Percentiles rank a stretch among this genome's conserved stretches.
Evolutionary conservation across 2,797 vertebrate species (phyloP).

Genomic region (Mareca strepera): DNA sequence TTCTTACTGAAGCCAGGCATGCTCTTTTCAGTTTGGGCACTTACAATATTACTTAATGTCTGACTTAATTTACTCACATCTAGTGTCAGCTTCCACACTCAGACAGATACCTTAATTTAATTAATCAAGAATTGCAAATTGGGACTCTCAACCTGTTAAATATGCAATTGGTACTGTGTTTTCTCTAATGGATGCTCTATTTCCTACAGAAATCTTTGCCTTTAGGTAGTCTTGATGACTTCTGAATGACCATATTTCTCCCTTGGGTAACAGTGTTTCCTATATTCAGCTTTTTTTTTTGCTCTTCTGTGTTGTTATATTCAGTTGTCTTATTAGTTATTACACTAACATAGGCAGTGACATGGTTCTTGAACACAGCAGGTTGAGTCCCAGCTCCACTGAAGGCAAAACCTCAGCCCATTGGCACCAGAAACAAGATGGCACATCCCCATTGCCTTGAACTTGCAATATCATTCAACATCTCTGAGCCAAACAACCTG

Average conservation of each 20-base stretch:
- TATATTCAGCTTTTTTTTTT: background rate
- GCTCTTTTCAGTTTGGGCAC: background rate
- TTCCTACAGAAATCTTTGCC: background rate
- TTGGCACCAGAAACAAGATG: background rate
- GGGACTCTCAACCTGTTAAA: background rate
- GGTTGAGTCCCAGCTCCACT: background rate
- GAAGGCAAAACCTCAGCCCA: background rate
- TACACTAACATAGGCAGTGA: background rate
- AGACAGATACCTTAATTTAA: slow-evolving; percentile 25
- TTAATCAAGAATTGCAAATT: background rate
- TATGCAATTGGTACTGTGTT: background rate
- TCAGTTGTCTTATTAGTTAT: background rate
- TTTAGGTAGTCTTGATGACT: background rate
- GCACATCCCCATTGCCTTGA: background rate
- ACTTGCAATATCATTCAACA: background rate
- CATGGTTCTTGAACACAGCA: background rate
- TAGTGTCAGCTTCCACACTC: background rate
- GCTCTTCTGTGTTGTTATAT: background rate
- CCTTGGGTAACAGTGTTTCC: background rate
- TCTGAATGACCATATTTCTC: slow-evolving; percentile 26
- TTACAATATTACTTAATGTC: background rate
- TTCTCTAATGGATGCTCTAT: slow-evolving; percentile 18
- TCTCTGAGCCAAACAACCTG: background rate
- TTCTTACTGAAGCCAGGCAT: background rate
- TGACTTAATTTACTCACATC: background rate